These are phyloP conservation scores for Metallyticus violacea DNA, from an alignment of 2,888 invertebrate genomes.

Conservation along the genomic window DNA sequence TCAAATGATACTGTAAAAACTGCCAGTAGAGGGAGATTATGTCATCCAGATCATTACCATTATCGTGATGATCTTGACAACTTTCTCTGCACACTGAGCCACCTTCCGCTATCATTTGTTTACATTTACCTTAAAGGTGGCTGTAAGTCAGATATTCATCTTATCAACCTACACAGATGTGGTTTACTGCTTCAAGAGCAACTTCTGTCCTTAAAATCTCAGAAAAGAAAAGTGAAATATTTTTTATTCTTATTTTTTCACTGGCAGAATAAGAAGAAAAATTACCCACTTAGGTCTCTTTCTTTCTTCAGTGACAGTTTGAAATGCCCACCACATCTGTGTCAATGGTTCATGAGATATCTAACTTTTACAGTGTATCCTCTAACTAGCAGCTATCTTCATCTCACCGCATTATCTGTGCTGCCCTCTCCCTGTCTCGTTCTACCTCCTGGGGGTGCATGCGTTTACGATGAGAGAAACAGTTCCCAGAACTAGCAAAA, in stretches of 20 bases:
- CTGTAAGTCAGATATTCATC: neutral
- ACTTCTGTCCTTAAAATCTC: too few relatives aligned
- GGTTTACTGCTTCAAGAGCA: too few relatives aligned
- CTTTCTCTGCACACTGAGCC: neutral
- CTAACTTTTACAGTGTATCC: neutral
- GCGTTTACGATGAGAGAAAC: constrained; percentile 68
- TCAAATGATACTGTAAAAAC: too few relatives aligned
- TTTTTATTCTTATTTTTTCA: too few relatives aligned
- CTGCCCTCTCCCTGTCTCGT: constrained; percentile 54
- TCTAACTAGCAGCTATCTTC: constrained; percentile 16
- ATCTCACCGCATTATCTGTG: constrained; percentile 54
- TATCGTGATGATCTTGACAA: too few relatives aligned
- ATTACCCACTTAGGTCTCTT: too few relatives aligned
- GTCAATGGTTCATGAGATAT: neutral
- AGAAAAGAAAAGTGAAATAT: too few relatives aligned
- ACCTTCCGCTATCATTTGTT: neutral
- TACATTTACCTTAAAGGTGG: neutral
- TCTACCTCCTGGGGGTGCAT: constrained; percentile 66
- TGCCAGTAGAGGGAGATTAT: neutral
- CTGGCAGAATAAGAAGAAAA: neutral
- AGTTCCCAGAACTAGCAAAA: constrained; percentile 70
- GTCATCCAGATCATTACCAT: too few relatives aligned
- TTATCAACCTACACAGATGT: neutral
- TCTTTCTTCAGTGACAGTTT: neutral
- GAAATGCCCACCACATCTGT: too few relatives aligned